These are phyloP conservation scores for Pyrrhia umbra DNA, from an alignment of 2,888 invertebrate genomes.

Conservation along the genomic window DNA sequence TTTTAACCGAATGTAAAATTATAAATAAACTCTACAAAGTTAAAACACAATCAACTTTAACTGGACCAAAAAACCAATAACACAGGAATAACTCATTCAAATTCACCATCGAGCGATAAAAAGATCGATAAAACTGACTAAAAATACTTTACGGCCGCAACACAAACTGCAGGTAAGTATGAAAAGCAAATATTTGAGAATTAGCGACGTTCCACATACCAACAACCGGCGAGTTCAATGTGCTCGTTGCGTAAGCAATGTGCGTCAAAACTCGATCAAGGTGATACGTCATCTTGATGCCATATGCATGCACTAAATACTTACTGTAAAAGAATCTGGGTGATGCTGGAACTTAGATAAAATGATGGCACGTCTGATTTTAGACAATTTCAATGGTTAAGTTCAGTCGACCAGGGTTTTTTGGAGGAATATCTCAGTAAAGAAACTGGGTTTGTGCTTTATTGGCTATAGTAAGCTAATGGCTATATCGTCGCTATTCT, in stretches of 20 bases:
- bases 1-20: neutral
- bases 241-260: slow-evolving; percentile 82
- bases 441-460: too few relatives aligned
- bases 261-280: slow-evolving; percentile 86
- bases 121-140: slow-evolving; percentile 52
- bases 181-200: slow-evolving; percentile 80
- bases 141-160: slow-evolving; percentile 57
- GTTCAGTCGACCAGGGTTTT: too few relatives aligned
- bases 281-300: slow-evolving; percentile 72
- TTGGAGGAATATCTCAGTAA: too few relatives aligned
- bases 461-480: too few relatives aligned
- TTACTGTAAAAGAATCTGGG: slow-evolving; percentile 3
- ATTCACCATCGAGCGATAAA: slow-evolving; percentile 50
- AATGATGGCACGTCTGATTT: neutral
- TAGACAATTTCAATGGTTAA: too few relatives aligned
- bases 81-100: slow-evolving; percentile 39
- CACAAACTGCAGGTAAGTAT: slow-evolving; percentile 69
- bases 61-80: slow-evolving; percentile 27
- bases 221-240: slow-evolving; percentile 73
- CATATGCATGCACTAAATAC: slow-evolving; percentile 25
- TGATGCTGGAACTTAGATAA: neutral
- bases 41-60: slow-evolving; percentile 8
- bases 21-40: neutral
- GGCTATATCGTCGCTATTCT: too few relatives aligned
- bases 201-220: slow-evolving; percentile 66